Conservation (phyloP, 35 echinoderm and acorn worm genomes). For the Apostichopus parvimensis region DNA sequence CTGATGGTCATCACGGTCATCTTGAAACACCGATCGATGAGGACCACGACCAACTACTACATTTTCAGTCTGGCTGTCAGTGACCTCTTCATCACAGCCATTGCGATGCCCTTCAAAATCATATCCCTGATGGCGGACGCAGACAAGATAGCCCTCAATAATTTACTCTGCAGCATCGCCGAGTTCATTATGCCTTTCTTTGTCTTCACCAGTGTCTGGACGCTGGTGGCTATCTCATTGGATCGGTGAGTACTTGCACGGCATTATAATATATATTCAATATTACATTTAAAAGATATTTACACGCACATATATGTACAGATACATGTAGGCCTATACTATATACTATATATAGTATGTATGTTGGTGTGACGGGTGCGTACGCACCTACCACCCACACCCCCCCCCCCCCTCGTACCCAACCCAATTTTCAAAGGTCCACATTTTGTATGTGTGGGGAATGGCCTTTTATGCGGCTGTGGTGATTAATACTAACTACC, state of each 20-base stretch:
- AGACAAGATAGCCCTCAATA: slow-evolving; percentile 39
- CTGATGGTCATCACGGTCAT: slow-evolving; percentile 87
- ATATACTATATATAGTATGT: too few species aligned
- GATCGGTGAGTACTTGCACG: slow-evolving; percentile 64
- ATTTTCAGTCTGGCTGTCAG: slow-evolving; percentile 88
- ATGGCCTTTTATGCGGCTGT: too few species aligned
- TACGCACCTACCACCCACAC: too few species aligned
- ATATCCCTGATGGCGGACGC: slow-evolving; percentile 62
- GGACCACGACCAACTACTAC: slow-evolving; percentile 91
- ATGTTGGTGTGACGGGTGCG: too few species aligned
- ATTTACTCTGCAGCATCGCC: slow-evolving; percentile 65
- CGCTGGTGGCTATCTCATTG: slow-evolving; percentile 81
- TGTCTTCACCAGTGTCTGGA: slow-evolving; percentile 93
- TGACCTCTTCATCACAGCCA: slow-evolving; percentile 76
- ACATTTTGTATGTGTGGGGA: too few species aligned
- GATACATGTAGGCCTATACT: too few species aligned
- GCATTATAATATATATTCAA: too few species aligned
- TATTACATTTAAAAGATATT: too few species aligned
- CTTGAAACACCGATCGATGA: slow-evolving; percentile 70
- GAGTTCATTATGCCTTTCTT: slow-evolving; percentile 78
- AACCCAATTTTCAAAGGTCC: too few species aligned
- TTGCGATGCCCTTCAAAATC: slow-evolving; percentile 77
- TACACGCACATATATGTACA: too few species aligned
- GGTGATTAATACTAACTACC: too few species aligned
- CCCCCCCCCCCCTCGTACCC: too few species aligned